Evolutionary conservation across 2,888 invertebrate species (phyloP), one percentile per base, ranked within the genome.

Genomic region (Unio pictorum): DNA sequence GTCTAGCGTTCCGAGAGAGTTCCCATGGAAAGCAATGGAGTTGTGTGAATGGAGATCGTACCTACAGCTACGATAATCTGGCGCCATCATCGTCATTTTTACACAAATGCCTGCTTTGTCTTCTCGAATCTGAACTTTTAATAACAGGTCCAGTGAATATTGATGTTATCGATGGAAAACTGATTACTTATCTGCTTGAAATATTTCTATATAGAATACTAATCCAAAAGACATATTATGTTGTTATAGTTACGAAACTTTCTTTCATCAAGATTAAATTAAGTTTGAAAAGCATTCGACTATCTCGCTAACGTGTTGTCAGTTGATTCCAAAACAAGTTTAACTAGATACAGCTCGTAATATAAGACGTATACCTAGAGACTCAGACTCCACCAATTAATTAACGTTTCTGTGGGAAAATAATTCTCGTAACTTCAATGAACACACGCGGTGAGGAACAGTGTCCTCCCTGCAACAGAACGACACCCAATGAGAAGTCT

Each of bases 21-120:
- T 71, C 18, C 75, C 78, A 34, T 68, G 70, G n/a, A 72, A 74
- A 56, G 77, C 72, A 20, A 73, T 73, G 18, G 76, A 68, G 68
- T 77, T 74, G 34, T 78, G 78, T 54, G 66, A 68, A 58, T 61
- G 73, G 66, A 61, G 75, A 72, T 88, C 89, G 76, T 86, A 89
- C 69, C 89, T 78, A 67, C 89, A 89, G 73, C 88, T 88, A 56
- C 88, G 80, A 69, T 86, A 84, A 72, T 89, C 88, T n/a, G 86
- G 82, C 82, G 85, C 86, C 86, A 88, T 88, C 85, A 86, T 86
- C 83, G 80, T 86, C 56, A 45, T 45, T 45, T 11, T 45, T 15
- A 45, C 45, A 15, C 45, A 45, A 45, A 45, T n/a, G 17, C 23
- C 34, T 63, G 63, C 28, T 61, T 17, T 23, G 30, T 18, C 34